Base-by-base conservation (phyloP, 2,113 vertebrate genomes). In the Nansenia antarctica region DNA sequence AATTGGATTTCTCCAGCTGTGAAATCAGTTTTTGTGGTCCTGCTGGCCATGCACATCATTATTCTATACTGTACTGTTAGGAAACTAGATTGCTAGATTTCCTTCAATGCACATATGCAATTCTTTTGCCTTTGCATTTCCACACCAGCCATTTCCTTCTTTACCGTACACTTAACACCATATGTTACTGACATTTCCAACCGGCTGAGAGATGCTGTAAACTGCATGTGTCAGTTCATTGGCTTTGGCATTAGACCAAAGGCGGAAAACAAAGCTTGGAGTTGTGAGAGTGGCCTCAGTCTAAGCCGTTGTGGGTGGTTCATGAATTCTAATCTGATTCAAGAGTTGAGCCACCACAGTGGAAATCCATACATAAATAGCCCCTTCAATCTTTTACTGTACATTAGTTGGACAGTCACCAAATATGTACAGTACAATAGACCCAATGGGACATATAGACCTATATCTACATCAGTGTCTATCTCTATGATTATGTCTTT, bases 1-100 rank as follows among this genome's bases (percentile, higher is more conserved):
- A 86, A 88, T 90, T 89, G 86, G 85, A 91, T 91, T 90, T 81
- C 79, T 71, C 85, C 86, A 82, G 86, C 87, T 89, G 87, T 90
- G 86, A 89, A 91, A 90, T 89, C 85, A 81, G 74, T 89, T 90
- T 90, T 80, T 90, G 88, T 88, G 77, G 83, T 85, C 80, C 76
- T 61, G 54, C 76, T 85, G 75, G 80, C 86, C 82, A 78, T 83
- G 79, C 76, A 68, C 79, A 77, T 85, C 83, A 80, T 88, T 78
- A 73, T 72, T 76, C 80, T 64, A 24, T 61, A 67, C 11, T 8
- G 8, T 8, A 31, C 81, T 75, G 65, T 65, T 74, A 79, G 58
- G 75, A 58, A 59, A 64, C 63, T 24, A 62, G 64, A 9, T 45
- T 64, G 70, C 83, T 49, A n/a, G n/a, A n/a, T n/a, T n/a, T 5